Conservation (phyloP, 1,140 invertebrate genomes). For the Lordiphosa collinella region DNA sequence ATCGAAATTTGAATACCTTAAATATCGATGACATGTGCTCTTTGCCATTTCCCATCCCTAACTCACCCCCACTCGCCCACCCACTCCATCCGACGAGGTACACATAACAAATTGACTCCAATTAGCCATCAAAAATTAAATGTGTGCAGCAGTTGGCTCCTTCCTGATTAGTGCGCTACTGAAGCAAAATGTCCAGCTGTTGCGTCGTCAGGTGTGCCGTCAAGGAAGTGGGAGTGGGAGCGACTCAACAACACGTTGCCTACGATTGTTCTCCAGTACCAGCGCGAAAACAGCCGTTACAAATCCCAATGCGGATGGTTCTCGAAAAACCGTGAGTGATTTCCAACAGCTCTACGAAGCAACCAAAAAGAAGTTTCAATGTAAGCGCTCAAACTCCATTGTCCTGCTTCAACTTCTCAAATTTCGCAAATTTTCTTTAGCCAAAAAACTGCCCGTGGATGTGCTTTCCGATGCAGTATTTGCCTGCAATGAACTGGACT, state of each 20-base stretch:
- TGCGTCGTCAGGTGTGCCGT: constrained; percentile 12
- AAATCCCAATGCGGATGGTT: constrained; percentile 13
- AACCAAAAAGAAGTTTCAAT: constrained; percentile 80
- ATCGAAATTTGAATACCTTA: background rate
- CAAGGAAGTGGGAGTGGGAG: background rate
- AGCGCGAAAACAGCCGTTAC: constrained; percentile 48
- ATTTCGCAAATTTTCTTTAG: constrained; percentile 80
- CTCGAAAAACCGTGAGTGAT: constrained; percentile 59
- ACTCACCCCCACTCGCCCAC: constrained; percentile 25
- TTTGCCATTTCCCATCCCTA: constrained; percentile 3
- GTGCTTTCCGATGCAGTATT: constrained; percentile 93
- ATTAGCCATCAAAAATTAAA: constrained; percentile 55
- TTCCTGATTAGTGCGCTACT: constrained; percentile 40
- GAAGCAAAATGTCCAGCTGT: constrained; percentile 42
- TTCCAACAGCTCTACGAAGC: constrained; percentile 79
- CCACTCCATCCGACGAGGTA: constrained; percentile 27
- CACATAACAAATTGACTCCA: constrained; percentile 60
- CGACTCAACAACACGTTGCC: constrained; percentile 1
- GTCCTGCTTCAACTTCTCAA: background rate
- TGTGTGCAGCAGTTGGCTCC: constrained; percentile 54
- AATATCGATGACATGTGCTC: background rate
- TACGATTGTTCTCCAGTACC: constrained; percentile 19
- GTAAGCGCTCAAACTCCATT: constrained; percentile 72
- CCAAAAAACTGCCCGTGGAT: constrained; percentile 92
- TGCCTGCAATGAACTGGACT: constrained; percentile 97